These are phyloP conservation scores for Oreochromis spilurus DNA, from an alignment of 2,113 vertebrate species.

Conservation along the genomic window DNA sequence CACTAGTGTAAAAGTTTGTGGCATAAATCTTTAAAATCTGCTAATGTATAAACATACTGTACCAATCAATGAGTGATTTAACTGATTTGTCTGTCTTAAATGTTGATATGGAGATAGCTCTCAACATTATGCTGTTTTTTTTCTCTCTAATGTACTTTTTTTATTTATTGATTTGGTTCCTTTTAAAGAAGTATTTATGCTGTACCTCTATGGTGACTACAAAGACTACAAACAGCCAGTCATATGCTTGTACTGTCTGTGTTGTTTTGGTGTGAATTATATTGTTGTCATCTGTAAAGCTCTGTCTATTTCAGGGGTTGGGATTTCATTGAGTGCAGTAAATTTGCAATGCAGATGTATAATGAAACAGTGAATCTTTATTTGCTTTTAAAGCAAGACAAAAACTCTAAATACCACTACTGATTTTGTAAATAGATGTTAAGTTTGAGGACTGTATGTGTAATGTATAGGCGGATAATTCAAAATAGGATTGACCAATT, in stretches of 20 bases:
- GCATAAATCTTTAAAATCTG: neutral
- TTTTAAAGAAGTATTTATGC: constrained; percentile 16
- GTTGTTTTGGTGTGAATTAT: constrained; percentile 42
- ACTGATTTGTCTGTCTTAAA: constrained; percentile 5
- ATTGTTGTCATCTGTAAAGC: constrained; percentile 32
- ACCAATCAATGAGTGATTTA: constrained; percentile 6
- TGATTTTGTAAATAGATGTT: constrained; percentile 61
- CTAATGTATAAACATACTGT: neutral
- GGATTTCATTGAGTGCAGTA: constrained; percentile 31
- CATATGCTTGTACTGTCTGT: constrained; percentile 24
- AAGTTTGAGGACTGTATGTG: neutral
- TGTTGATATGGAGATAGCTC: neutral
- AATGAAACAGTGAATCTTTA: constrained; percentile 36
- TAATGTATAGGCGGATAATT: constrained; percentile 17
- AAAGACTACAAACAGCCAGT: constrained; percentile 11
- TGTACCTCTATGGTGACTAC: constrained; percentile 18
- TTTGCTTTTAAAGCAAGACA: constrained; percentile 38
- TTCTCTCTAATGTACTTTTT: constrained; percentile 5
- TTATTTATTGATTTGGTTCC: constrained; percentile 52
- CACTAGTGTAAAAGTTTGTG: neutral
- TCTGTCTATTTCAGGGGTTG: constrained; percentile 19
- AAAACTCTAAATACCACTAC: constrained; percentile 34
- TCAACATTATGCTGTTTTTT: neutral
- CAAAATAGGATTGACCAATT: constrained; percentile 4
- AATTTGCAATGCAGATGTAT: constrained; percentile 34